Percentiles rank a stretch among this genome's conserved stretches.
Conservation (phyloP, 2,113 vertebrate species). For the Parus major region DNA sequence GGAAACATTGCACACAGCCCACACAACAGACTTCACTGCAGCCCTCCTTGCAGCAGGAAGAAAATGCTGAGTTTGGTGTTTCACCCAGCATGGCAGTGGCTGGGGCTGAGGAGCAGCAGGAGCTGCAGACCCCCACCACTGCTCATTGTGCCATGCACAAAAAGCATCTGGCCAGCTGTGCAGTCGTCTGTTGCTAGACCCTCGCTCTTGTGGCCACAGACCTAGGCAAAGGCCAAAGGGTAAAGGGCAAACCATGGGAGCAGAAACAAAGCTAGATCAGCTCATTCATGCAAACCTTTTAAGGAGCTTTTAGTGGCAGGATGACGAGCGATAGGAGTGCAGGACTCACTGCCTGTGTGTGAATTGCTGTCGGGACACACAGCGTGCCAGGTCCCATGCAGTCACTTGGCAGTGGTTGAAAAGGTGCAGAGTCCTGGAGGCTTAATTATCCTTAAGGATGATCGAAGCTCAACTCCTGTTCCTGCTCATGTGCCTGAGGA, state of each 20-base stretch:
- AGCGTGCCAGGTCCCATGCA: neutral
- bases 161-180: conserved; percentile 41
- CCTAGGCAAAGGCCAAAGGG: conserved; percentile 60
- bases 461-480: neutral
- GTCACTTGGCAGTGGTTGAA: neutral
- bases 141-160: neutral
- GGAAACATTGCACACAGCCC: accelerated
- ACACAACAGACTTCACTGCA: accelerated
- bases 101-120: neutral
- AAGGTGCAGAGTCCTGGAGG: neutral
- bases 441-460: neutral
- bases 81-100: neutral
- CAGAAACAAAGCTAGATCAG: conserved; percentile 41
- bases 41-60: neutral
- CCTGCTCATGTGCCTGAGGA: neutral
- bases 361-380: neutral
- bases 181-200: conserved; percentile 41
- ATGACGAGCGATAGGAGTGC: neutral
- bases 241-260: conserved; percentile 17
- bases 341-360: accelerated
- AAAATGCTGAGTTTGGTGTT: neutral
- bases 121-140: accelerated
- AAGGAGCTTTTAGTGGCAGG: conserved; percentile 4
- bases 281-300: conserved; percentile 49
- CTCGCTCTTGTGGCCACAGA: neutral